Percentiles rank a stretch among this genome's conserved stretches.
These are phyloP conservation scores for Rhegmatorhina hoffmannsi DNA, from an alignment of 2,113 vertebrate genomes.

Conservation along the genomic window DNA sequence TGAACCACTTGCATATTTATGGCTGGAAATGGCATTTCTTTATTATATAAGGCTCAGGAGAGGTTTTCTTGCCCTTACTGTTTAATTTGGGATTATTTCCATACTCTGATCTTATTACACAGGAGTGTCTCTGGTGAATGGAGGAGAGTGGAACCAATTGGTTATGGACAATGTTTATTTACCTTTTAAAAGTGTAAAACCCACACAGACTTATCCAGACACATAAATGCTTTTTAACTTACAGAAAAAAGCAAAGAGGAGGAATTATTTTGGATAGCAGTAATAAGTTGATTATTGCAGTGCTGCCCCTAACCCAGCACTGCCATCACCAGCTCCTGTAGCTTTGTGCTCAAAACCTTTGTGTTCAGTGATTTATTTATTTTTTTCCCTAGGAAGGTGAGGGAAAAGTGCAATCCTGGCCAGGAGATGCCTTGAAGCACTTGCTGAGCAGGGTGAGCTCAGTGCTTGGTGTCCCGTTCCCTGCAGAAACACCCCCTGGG, in stretches of 20 bases:
- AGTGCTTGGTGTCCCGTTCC: neutral
- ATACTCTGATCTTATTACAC: neutral
- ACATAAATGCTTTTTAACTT: neutral
- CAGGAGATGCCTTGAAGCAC: constrained; percentile 2
- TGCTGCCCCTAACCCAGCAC: neutral
- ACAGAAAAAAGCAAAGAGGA: neutral
- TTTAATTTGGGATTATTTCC: neutral
- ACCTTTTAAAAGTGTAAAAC: neutral
- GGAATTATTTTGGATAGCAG: neutral
- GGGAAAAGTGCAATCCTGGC: constrained; percentile 26
- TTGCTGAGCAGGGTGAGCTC: neutral
- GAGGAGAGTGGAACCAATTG: neutral
- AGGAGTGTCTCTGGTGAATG: neutral
- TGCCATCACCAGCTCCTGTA: neutral
- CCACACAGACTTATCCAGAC: neutral
- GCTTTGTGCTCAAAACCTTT: neutral
- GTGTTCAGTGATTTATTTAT: constrained; percentile 24
- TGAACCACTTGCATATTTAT: neutral
- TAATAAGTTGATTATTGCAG: neutral
- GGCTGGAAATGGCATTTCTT: neutral
- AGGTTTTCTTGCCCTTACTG: neutral
- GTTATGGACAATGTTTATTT: neutral
- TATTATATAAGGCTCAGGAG: neutral
- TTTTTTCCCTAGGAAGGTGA: neutral
- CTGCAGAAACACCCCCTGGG: neutral